Conservation (phyloP, 2,888 invertebrate genomes). For the Zele albiditarsus region DNA sequence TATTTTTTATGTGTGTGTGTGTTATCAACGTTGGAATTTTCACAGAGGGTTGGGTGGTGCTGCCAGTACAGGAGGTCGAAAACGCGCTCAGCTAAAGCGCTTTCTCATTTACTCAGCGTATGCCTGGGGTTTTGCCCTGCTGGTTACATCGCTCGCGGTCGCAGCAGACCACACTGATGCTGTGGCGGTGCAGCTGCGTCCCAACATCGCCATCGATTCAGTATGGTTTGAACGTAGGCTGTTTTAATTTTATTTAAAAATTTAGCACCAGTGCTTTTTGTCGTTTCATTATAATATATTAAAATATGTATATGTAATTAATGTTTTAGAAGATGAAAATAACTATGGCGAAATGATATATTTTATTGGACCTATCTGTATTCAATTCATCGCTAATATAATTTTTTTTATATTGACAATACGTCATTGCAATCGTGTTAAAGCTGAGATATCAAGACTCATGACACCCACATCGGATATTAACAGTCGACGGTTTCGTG, state of each 20-base stretch:
- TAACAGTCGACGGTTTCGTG: conserved; percentile 77
- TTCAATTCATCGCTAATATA: conserved; percentile 79
- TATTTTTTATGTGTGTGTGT: not conserved
- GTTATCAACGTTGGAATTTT: conserved; percentile 17
- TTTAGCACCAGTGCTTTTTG: not conserved
- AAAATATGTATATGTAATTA: not conserved
- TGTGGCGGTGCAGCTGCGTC: conserved; percentile 74
- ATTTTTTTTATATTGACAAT: conserved; percentile 81
- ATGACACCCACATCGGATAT: conserved; percentile 78
- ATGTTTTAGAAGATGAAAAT: conserved; percentile 46
- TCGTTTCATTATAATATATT: not conserved
- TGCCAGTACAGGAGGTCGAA: conserved; percentile 45
- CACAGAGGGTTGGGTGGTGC: conserved; percentile 74
- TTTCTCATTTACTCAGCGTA: conserved; percentile 81
- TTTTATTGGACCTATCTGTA: conserved; percentile 79
- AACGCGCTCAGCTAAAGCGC: conserved; percentile 68
- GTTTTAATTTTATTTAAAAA: conserved; percentile 13
- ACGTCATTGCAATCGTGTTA: conserved; percentile 81
- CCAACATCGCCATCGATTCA: conserved; percentile 77
- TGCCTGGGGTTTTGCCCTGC: conserved; percentile 80
- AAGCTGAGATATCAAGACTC: conserved; percentile 83
- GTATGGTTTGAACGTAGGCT: conserved; percentile 81
- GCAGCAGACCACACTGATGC: conserved; percentile 75
- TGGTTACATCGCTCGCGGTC: conserved; percentile 76
- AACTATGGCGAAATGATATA: conserved; percentile 73